Percentiles rank a stretch among this genome's conserved stretches.
phyloP scores from a whole-genome alignment of 1,140 invertebrate species.

The Ectropis grisescens region DNA sequence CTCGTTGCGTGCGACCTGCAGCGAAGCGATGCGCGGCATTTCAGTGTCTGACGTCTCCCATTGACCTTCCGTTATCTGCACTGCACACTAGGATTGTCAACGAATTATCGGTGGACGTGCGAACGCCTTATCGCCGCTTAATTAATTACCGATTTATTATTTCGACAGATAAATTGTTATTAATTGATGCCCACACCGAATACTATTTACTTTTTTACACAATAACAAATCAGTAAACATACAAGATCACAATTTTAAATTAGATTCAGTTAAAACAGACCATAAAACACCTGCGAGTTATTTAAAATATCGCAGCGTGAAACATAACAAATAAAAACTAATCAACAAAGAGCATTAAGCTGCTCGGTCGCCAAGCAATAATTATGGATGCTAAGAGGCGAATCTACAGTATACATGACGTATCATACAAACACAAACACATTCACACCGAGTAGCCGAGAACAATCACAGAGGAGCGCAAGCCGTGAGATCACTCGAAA shows the following conservation, averaged over 20 bases:
- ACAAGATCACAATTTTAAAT: too few species aligned
- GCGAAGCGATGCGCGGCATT: constrained; percentile 21
- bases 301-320: too few species aligned
- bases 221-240: too few species aligned
- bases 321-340: constrained; percentile 7
- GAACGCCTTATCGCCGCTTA: too few species aligned
- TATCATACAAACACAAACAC: constrained; percentile 64
- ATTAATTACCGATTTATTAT: too few species aligned
- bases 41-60: constrained; percentile 46
- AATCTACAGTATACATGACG: constrained; percentile 66
- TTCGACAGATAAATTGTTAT: too few species aligned
- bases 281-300: too few species aligned
- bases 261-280: too few species aligned
- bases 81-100: constrained; percentile 36
- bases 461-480: constrained; percentile 57
- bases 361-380: constrained; percentile 53
- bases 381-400: constrained; percentile 57
- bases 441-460: constrained; percentile 43
- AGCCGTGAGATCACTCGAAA: constrained; percentile 62
- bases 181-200: too few species aligned
- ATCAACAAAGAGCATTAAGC: constrained; percentile 55
- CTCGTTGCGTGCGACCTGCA: constrained; percentile 16
- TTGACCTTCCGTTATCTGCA: constrained; percentile 65
- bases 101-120: too few species aligned
- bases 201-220: too few species aligned